These are phyloP conservation scores for Hystrix cristata DNA, from an alignment of 2,113 vertebrate genomes.

Conservation along the genomic window DNA sequence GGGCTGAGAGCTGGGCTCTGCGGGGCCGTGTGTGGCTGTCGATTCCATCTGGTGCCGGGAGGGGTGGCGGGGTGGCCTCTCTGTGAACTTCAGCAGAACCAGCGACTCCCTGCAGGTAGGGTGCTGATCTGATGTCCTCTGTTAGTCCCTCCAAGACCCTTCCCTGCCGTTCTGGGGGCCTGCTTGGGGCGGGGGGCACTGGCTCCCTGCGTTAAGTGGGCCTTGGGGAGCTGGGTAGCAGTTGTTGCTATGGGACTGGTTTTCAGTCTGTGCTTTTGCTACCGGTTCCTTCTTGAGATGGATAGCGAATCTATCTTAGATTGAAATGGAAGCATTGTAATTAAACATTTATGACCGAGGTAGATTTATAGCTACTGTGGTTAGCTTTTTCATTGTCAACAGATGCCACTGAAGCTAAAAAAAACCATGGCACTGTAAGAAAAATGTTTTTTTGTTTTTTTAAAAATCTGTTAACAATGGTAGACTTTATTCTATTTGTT, in stretches of 20 bases:
- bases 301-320: conserved; percentile 60
- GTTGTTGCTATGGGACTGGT: not conserved
- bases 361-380: conserved; percentile 73
- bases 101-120: not conserved
- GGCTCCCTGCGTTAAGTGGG: conserved; percentile 55
- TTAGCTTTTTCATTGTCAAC: conserved; percentile 85
- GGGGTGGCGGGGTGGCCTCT: conserved; percentile 55
- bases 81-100: conserved; percentile 28
- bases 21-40: not conserved
- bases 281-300: conserved; percentile 42
- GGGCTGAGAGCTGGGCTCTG: not conserved
- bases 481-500: conserved; percentile 59
- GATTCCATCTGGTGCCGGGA: not conserved
- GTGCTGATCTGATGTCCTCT: conserved; percentile 52
- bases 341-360: conserved; percentile 79
- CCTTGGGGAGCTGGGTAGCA: conserved; percentile 41
- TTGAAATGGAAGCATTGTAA: conserved; percentile 74
- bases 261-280: conserved; percentile 42
- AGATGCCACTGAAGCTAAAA: conserved; percentile 76
- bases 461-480: conserved; percentile 73
- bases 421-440: conserved; percentile 78
- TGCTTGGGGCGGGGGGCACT: conserved; percentile 52
- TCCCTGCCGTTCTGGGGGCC: conserved; percentile 69
- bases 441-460: conserved; percentile 66
- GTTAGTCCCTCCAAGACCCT: conserved; percentile 22